Conservation (phyloP, 2,888 invertebrate species). For the Athrips mouffetella region DNA sequence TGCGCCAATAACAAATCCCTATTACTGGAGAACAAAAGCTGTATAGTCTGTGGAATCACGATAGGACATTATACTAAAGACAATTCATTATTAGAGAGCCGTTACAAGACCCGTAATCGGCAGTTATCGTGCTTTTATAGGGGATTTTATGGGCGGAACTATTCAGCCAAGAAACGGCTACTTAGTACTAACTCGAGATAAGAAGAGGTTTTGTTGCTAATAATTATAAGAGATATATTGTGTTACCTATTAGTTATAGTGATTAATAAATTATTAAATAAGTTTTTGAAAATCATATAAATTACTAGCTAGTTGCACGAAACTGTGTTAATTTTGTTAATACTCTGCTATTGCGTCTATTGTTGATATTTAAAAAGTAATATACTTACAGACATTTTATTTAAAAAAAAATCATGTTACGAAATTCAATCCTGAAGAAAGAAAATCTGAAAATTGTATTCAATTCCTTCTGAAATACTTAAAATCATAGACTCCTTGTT, state of each 20-base stretch:
- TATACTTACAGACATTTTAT: too few relatives aligned
- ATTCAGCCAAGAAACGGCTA: constrained; percentile 70
- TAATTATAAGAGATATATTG: constrained; percentile 43
- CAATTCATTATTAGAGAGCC: constrained; percentile 77
- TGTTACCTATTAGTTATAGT: not conserved
- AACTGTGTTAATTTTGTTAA: too few relatives aligned
- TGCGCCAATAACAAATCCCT: constrained; percentile 37
- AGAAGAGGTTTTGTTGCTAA: constrained; percentile 46
- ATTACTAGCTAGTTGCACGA: too few relatives aligned
- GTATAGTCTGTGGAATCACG: constrained; percentile 53
- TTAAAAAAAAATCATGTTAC: too few relatives aligned
- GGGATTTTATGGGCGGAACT: constrained; percentile 75
- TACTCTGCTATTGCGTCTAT: too few relatives aligned
- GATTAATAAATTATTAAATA: too few relatives aligned
- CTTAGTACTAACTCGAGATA: constrained; percentile 8
- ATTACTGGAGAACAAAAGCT: constrained; percentile 51
- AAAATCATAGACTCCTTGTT: too few relatives aligned
- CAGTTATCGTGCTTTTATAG: constrained; percentile 78
- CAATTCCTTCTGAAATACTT: too few relatives aligned
- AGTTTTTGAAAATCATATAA: too few relatives aligned
- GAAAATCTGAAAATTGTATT: too few relatives aligned
- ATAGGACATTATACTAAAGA: constrained; percentile 71
- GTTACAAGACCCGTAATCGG: constrained; percentile 71
- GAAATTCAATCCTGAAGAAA: too few relatives aligned
- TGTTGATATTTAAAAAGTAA: too few relatives aligned